Evolutionary conservation across 2,888 invertebrate genomes (phyloP).

Genomic region (Saturnia japonica): DNA sequence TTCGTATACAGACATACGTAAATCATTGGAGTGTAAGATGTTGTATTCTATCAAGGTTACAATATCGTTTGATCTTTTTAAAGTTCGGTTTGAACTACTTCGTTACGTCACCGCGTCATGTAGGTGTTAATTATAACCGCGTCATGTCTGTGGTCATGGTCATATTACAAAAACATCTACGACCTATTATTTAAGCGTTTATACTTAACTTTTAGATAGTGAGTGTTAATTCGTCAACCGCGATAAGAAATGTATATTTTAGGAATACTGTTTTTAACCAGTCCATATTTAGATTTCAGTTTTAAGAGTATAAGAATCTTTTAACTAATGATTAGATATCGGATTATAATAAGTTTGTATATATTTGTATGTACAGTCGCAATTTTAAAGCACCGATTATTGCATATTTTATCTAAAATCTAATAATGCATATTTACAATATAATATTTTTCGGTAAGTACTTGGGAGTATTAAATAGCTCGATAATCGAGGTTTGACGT

Average conservation of each 20-base stretch:
- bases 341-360: too few species aligned
- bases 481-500: too few species aligned
- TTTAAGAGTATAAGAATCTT: too few species aligned
- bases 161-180: not conserved
- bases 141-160: conserved; percentile 14
- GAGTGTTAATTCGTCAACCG: not conserved
- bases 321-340: too few species aligned
- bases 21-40: conserved; percentile 14
- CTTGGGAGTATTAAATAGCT: too few species aligned
- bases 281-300: not conserved
- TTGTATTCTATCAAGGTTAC: conserved; percentile 33
- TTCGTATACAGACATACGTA: not conserved
- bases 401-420: too few species aligned
- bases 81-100: conserved; percentile 49
- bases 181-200: not conserved
- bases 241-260: not conserved
- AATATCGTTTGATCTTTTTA: conserved; percentile 56
- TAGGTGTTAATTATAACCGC: conserved; percentile 42
- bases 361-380: too few species aligned
- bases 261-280: not conserved
- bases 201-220: not conserved
- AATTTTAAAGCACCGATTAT: too few species aligned
- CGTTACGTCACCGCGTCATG: conserved; percentile 37
- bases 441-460: too few species aligned
- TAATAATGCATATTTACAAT: too few species aligned